Evolutionary conservation across 2,888 invertebrate genomes (phyloP).

Genomic region (Rhagium mordax): DNA sequence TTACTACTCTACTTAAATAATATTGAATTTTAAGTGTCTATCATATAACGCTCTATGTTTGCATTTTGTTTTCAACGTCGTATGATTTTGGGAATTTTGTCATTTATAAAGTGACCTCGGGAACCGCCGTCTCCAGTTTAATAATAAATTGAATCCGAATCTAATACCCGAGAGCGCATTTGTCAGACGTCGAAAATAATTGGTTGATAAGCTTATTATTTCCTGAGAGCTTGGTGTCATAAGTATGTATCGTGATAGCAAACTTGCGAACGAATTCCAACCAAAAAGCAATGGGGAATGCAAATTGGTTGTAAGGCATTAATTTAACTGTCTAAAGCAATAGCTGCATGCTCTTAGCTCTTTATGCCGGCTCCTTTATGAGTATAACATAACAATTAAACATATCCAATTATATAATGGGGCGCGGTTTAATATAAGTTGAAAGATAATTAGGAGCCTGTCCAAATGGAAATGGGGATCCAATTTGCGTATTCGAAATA

Average conservation of each 20-base stretch:
- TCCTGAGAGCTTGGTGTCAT: not conserved
- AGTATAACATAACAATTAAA: not conserved
- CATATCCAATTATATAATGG: not conserved
- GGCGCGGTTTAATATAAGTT: not conserved
- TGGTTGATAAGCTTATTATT: slow-evolving; percentile 15
- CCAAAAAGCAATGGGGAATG: slow-evolving; percentile 9
- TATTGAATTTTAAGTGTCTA: too few species aligned
- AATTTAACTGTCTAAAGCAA: slow-evolving; percentile 36
- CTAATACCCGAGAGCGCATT: slow-evolving; percentile 2
- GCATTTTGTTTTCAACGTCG: too few species aligned
- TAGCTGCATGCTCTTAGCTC: slow-evolving; percentile 18
- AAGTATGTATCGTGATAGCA: slow-evolving; percentile 9
- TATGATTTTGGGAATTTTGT: too few species aligned
- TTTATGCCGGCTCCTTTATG: not conserved
- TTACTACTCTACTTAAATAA: too few species aligned
- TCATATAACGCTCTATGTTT: too few species aligned
- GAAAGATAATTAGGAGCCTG: not conserved
- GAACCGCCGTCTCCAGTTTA: not conserved
- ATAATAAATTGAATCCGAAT: slow-evolving; percentile 6
- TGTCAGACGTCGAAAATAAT: slow-evolving; percentile 13
- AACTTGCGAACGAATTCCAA: slow-evolving; percentile 19
- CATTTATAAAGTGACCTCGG: not conserved
- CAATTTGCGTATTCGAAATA: too few species aligned
- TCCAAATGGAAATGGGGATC: not conserved
- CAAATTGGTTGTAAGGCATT: slow-evolving; percentile 25